These are phyloP conservation scores for Trichogramma pretiosum DNA, from an alignment of 1,140 invertebrate genomes.

Conservation along the genomic window DNA sequence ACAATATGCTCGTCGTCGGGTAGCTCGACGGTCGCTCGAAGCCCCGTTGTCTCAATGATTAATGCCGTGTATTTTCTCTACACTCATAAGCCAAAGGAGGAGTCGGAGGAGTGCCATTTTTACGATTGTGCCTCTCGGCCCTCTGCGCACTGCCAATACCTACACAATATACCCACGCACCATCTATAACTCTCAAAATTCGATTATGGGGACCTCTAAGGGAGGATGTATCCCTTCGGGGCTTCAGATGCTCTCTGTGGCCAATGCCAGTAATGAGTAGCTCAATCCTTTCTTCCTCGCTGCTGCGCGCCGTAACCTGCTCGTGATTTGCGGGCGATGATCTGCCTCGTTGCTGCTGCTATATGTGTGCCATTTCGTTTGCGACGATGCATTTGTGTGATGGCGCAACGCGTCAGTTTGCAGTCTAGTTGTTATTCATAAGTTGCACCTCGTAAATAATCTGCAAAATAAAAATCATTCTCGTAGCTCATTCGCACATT, in stretches of 20 bases:
- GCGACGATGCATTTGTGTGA: too few species aligned
- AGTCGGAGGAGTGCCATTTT: neutral
- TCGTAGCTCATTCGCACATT: too few species aligned
- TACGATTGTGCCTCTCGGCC: slow-evolving; percentile 10
- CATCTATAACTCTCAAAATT: slow-evolving; percentile 40
- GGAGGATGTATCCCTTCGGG: slow-evolving; percentile 28
- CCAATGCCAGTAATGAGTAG: slow-evolving; percentile 38
- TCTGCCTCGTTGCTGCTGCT: too few species aligned
- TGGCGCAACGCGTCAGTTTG: too few species aligned
- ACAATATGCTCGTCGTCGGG: neutral
- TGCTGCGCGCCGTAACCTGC: slow-evolving; percentile 21
- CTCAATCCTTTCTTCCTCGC: slow-evolving; percentile 35
- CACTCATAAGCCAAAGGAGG: neutral
- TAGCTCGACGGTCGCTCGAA: too few species aligned
- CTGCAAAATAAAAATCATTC: too few species aligned
- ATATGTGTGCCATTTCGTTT: too few species aligned
- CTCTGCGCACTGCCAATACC: too few species aligned
- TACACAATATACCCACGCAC: slow-evolving; percentile 9
- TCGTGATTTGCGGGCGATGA: slow-evolving; percentile 1
- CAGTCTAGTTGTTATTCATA: too few species aligned
- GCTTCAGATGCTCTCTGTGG: too few species aligned
- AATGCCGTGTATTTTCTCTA: slow-evolving; percentile 18
- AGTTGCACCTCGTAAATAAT: slow-evolving; percentile 37
- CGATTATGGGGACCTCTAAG: slow-evolving; percentile 36
- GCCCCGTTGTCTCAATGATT: too few species aligned